Evolutionary conservation across 2,113 vertebrate genomes (phyloP).

Genomic region (Panthera tigris): DNA sequence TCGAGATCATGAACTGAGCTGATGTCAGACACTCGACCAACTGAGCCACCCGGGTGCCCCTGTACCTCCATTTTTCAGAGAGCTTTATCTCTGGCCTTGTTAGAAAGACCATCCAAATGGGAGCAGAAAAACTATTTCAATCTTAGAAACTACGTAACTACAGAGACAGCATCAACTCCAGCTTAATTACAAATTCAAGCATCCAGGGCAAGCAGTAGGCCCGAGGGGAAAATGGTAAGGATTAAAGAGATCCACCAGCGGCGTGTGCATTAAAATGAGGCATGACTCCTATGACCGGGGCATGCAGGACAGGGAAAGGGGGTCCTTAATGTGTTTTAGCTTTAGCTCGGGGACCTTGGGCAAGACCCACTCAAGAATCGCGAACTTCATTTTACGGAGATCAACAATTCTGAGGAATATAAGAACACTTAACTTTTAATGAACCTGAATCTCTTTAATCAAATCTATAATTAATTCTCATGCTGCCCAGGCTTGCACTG

Average conservation of each 20-base stretch:
- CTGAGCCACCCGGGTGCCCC: too few relatives aligned
- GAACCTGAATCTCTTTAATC: slow-evolving; percentile 49
- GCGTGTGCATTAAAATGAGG: neutral
- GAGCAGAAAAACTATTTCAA: neutral
- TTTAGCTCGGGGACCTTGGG: neutral
- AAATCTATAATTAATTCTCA: slow-evolving; percentile 6
- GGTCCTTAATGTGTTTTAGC: neutral
- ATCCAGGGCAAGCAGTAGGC: neutral
- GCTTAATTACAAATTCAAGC: slow-evolving; percentile 50
- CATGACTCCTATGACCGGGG: neutral
- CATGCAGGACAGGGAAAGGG: neutral
- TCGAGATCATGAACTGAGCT: too few relatives aligned
- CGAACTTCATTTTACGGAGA: neutral
- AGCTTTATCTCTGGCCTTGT: neutral
- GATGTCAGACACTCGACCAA: too few relatives aligned
- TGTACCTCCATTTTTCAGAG: neutral
- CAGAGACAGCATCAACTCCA: neutral
- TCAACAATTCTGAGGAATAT: slow-evolving; percentile 1
- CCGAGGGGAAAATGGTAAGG: neutral
- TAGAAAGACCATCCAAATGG: neutral
- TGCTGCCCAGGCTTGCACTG: neutral
- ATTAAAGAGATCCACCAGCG: neutral
- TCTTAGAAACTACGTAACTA: neutral
- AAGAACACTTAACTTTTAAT: slow-evolving; percentile 27
- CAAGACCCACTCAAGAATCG: neutral